These are phyloP conservation scores for Apamea epomidion DNA, from an alignment of 2,888 invertebrate species.

Conservation along the genomic window DNA sequence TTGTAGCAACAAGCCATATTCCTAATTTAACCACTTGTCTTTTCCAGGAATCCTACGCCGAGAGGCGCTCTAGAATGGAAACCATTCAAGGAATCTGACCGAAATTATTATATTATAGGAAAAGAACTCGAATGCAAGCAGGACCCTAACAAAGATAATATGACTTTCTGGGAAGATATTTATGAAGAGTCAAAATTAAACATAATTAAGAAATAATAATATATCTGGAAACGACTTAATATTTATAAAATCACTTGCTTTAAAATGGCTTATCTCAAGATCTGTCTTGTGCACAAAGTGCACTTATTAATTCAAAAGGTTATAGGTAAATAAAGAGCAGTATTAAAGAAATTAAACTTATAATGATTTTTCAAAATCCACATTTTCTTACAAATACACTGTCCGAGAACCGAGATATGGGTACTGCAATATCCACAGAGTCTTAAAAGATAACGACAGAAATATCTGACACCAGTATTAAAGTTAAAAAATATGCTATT, in stretches of 20 bases:
- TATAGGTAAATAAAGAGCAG: constrained; percentile 60
- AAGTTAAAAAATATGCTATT: constrained; percentile 32
- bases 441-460: constrained; percentile 26
- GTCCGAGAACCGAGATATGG: constrained; percentile 64
- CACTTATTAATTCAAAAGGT: constrained; percentile 4
- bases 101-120: constrained; percentile 80
- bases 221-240: not conserved
- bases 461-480: constrained; percentile 11
- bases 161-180: constrained; percentile 83
- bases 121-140: constrained; percentile 73
- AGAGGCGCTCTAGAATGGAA: constrained; percentile 76
- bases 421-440: constrained; percentile 69
- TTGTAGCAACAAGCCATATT: not conserved
- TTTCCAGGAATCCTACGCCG: constrained; percentile 85
- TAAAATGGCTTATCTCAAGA: constrained; percentile 13
- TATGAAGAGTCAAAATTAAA: constrained; percentile 73
- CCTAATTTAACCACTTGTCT: not conserved
- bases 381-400: constrained; percentile 76
- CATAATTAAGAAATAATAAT: constrained; percentile 25
- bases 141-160: constrained; percentile 75
- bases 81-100: constrained; percentile 77
- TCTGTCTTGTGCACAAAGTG: constrained; percentile 30
- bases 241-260: not conserved
- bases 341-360: constrained; percentile 74
- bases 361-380: constrained; percentile 75